phyloP scores from a whole-genome alignment of 2,113 vertebrate genomes.

The Crotophaga sulcirostris region DNA sequence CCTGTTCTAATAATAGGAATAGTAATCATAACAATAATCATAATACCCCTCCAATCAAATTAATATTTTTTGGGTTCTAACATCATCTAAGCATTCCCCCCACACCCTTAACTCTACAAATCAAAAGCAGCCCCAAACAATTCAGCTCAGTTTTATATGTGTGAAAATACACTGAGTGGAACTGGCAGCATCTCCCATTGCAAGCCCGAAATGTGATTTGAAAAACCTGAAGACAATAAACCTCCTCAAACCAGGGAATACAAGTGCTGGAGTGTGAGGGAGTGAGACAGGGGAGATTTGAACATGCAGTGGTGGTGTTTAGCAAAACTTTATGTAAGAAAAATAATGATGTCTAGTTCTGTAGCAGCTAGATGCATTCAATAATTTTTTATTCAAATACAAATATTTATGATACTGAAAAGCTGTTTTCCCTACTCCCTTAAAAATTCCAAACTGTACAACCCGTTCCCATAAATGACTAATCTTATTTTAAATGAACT shows the following conservation, averaged over 20 bases:
- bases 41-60: not conserved
- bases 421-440: constrained; percentile 29
- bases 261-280: not conserved
- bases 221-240: not conserved
- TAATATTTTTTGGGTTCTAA: not conserved
- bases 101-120: not conserved
- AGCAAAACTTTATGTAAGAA: not conserved
- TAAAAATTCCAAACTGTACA: constrained; percentile 40
- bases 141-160: not conserved
- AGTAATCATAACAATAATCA: not conserved
- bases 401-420: constrained; percentile 64
- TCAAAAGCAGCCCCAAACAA: not conserved
- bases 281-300: not conserved
- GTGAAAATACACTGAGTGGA: constrained; percentile 23
- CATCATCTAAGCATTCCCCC: not conserved
- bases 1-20: constrained; percentile 25
- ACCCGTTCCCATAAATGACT: constrained; percentile 63
- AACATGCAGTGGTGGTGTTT: not conserved
- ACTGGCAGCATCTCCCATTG: not conserved
- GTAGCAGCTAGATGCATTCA: not conserved
- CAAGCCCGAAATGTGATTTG: not conserved
- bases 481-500: constrained; percentile 62
- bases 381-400: constrained; percentile 24
- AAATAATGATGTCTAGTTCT: constrained; percentile 5
- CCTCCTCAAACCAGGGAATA: not conserved